phyloP scores from a whole-genome alignment of 2,888 invertebrate species.

The Phlogophora meticulosa region DNA sequence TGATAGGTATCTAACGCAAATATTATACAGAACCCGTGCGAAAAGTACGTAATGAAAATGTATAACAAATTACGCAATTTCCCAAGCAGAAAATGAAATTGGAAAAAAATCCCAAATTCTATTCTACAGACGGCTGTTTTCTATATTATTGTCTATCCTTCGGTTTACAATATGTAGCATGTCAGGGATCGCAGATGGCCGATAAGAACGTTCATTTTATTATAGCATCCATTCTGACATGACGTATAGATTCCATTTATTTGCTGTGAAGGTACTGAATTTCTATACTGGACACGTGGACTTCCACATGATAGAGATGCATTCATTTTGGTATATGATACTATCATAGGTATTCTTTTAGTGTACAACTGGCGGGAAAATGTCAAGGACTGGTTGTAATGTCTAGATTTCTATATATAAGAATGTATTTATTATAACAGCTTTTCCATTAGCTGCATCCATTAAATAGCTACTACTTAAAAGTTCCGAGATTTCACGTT shows the following conservation, averaged over 20 bases:
- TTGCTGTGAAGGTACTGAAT: conserved; percentile 14
- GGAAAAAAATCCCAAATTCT: not conserved
- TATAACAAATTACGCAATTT: conserved; percentile 4
- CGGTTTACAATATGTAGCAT: not conserved
- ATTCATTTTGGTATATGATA: not conserved
- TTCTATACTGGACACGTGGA: conserved; percentile 4
- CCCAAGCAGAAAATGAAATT: not conserved
- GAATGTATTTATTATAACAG: too few species aligned
- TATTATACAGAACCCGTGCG: conserved; percentile 6
- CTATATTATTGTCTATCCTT: not conserved
- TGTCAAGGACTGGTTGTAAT: not conserved
- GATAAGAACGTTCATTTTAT: conserved; percentile 17
- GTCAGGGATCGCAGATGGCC: not conserved
- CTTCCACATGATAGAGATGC: not conserved
- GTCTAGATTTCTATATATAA: too few species aligned
- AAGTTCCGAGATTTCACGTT: not conserved
- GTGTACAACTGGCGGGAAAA: not conserved
- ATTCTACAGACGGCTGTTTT: not conserved
- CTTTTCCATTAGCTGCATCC: conserved; percentile 8
- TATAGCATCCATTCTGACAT: conserved; percentile 9
- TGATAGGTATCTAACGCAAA: not conserved
- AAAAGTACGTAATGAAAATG: conserved; percentile 13
- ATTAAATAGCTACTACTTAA: conserved; percentile 1
- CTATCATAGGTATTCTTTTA: too few species aligned
- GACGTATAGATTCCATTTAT: conserved; percentile 26